These are phyloP conservation scores for Clivina fossor DNA, from an alignment of 2,888 invertebrate genomes.

Conservation along the genomic window DNA sequence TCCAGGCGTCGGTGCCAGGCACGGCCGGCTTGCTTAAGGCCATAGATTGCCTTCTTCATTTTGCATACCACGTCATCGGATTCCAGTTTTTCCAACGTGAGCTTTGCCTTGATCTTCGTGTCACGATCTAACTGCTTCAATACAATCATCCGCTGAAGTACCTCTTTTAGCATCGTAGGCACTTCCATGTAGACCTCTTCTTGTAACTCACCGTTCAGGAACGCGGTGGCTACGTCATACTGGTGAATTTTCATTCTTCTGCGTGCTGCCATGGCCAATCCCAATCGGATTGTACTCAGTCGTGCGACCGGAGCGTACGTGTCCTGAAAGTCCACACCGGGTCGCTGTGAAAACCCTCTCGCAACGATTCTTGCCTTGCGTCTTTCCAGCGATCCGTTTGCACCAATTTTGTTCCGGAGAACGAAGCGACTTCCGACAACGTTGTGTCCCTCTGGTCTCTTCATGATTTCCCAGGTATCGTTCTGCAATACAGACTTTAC, in stretches of 20 bases:
- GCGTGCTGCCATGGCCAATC: constrained; percentile 14
- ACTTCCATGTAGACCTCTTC: no score
- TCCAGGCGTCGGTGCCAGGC: no score
- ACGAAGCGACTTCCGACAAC: constrained; percentile 23
- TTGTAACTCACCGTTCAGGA: no score
- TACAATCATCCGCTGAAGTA: no score
- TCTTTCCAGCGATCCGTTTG: constrained; percentile 8
- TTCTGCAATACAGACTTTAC: constrained; percentile 16
- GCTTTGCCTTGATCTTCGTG: no score
- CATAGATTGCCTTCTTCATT: no score
- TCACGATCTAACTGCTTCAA: no score
- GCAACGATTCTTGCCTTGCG: constrained; percentile 40
- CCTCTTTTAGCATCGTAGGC: no score
- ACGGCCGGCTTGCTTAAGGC: no score
- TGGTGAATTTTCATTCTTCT: constrained; percentile 15
- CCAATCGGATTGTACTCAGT: constrained; percentile 24
- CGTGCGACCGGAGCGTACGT: constrained; percentile 43
- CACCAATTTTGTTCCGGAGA: constrained; percentile 21
- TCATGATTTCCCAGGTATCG: constrained; percentile 25
- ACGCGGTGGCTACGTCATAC: no score
- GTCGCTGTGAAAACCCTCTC: constrained; percentile 41
- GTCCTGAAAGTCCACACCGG: constrained; percentile 41
- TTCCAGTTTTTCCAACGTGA: no score
- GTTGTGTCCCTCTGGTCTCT: constrained; percentile 4
- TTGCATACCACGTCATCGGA: no score